A percentile compares a stretch with the other conserved stretches of the same genome.
phyloP scores from a whole-genome alignment of 2,113 vertebrate species.

The Marcusenius ussheri region DNA sequence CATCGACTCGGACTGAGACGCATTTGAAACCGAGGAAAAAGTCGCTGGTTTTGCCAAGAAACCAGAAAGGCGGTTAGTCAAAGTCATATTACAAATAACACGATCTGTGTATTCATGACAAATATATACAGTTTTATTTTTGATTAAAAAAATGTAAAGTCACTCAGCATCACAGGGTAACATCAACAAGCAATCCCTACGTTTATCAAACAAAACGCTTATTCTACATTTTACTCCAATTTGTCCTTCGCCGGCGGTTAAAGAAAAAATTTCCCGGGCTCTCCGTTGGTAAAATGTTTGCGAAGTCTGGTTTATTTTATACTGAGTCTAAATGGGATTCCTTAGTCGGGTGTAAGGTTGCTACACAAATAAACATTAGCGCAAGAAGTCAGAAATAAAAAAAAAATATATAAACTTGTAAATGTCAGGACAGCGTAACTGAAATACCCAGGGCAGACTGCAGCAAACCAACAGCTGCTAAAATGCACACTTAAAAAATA shows the following conservation, averaged over 20 bases:
- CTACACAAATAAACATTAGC: not conserved
- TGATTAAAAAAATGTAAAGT: not conserved
- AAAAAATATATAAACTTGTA: not conserved
- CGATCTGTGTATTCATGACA: not conserved
- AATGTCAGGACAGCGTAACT: not conserved
- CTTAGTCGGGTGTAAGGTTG: not conserved
- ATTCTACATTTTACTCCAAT: not conserved
- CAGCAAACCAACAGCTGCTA: not conserved
- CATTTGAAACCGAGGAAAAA: not conserved
- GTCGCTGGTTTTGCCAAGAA: not conserved
- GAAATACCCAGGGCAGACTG: not conserved
- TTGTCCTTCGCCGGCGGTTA: not conserved
- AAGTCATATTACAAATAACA: not conserved
- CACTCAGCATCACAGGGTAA: not conserved
- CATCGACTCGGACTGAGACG: not conserved
- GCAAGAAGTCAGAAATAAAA: not conserved
- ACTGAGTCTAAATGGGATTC: not conserved
- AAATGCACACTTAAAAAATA: not conserved
- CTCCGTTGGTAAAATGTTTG: not conserved
- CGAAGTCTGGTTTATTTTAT: constrained; percentile 38
- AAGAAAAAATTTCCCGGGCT: not conserved
- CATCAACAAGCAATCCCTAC: not conserved
- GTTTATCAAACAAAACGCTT: not conserved
- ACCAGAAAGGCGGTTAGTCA: not conserved
- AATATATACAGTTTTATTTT: not conserved